These are phyloP conservation scores for Desoria tigrina DNA, from an alignment of 2,888 invertebrate genomes.

Conservation along the genomic window DNA sequence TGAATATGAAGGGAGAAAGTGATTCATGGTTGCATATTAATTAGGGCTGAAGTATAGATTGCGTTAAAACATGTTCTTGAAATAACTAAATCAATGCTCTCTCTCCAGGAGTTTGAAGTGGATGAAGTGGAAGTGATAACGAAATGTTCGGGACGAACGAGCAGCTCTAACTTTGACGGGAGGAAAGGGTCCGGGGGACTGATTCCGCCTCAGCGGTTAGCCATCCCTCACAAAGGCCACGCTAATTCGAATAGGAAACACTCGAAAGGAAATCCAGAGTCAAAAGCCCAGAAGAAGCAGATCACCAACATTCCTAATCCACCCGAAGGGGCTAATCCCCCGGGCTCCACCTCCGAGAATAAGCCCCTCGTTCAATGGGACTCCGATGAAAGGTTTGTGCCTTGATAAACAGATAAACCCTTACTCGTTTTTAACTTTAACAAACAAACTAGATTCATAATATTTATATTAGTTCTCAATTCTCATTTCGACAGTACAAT, in stretches of 20 bases:
- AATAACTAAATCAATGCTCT: too few relatives aligned
- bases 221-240: conserved; percentile 42
- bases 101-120: conserved; percentile 2
- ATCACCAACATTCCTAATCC: conserved; percentile 24
- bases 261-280: conserved; percentile 6
- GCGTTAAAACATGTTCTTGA: too few relatives aligned
- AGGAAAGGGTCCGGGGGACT: conserved; percentile 41
- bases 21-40: too few relatives aligned
- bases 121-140: conserved; percentile 15
- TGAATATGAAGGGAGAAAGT: too few relatives aligned
- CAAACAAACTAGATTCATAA: too few relatives aligned
- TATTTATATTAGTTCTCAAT: too few relatives aligned
- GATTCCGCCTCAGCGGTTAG: conserved; percentile 50
- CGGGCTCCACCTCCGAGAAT: conserved; percentile 57
- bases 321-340: conserved; percentile 5
- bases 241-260: conserved; percentile 16
- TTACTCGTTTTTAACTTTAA: too few relatives aligned
- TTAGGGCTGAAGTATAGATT: too few relatives aligned
- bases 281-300: not conserved
- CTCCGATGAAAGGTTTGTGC: conserved; percentile 61
- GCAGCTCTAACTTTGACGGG: conserved; percentile 29
- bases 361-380: conserved; percentile 66
- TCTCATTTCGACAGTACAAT: too few relatives aligned
- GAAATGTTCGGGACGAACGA: not conserved
- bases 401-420: too few relatives aligned